Percentiles rank a stretch among this genome's conserved stretches.
Conservation (phyloP, 2,797 vertebrate species). For the Myotis findleyi region DNA sequence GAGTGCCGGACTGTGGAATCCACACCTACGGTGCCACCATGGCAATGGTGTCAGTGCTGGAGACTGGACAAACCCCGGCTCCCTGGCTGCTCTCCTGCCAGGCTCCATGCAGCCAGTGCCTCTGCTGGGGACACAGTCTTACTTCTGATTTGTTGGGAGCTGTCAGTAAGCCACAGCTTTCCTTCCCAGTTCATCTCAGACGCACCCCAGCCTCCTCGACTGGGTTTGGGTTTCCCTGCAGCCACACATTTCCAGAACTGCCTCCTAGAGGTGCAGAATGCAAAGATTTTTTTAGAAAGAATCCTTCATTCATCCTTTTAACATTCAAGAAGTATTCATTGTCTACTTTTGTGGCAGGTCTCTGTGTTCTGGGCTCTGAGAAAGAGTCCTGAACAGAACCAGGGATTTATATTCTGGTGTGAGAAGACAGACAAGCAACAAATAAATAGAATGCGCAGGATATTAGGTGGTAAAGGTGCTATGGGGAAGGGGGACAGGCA, state of each 20-base stretch:
- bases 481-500: not conserved
- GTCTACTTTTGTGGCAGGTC: not conserved
- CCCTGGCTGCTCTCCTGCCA: not conserved
- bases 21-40: not conserved
- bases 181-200: not conserved
- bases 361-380: not conserved
- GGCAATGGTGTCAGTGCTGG: not conserved
- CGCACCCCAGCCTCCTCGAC: not conserved
- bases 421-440: not conserved
- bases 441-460: not conserved
- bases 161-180: not conserved
- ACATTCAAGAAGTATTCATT: not conserved
- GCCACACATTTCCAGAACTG: not conserved
- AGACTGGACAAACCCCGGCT: not conserved
- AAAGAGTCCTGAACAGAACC: not conserved
- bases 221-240: not conserved
- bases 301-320: not conserved
- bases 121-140: not conserved
- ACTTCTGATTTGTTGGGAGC: not conserved
- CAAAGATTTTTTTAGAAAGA: not conserved
- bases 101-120: rapidly evolving
- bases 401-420: not conserved
- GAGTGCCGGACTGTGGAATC: not conserved
- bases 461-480: not conserved
- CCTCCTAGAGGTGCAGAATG: not conserved